These are phyloP conservation scores for Hippopotamyrus pictus DNA, from an alignment of 2,797 vertebrate species.

Conservation along the genomic window DNA sequence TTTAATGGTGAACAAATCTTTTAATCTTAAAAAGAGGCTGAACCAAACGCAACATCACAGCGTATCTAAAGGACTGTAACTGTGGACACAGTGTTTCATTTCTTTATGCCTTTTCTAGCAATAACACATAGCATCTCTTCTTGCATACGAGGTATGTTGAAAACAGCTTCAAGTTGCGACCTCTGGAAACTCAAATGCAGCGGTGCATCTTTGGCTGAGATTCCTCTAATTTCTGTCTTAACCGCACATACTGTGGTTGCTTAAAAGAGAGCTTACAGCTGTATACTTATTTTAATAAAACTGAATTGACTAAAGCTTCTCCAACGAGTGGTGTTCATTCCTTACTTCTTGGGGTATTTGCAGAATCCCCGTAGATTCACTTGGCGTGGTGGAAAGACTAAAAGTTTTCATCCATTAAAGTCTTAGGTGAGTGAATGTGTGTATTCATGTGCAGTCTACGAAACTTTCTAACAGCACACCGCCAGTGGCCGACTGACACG, in stretches of 20 bases:
- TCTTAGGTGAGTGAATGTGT: not conserved
- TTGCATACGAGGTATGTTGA: slow-evolving; percentile 24
- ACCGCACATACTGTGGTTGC: slow-evolving; percentile 58
- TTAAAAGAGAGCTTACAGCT: slow-evolving; percentile 45
- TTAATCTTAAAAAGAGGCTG: not conserved
- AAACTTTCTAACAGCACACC: not conserved
- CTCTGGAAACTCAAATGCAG: slow-evolving; percentile 19
- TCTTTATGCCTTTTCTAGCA: slow-evolving; percentile 45
- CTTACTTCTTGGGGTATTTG: not conserved
- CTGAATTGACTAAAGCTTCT: slow-evolving; percentile 39
- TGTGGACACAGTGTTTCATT: slow-evolving; percentile 25
- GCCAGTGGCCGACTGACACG: too few species aligned
- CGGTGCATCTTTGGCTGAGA: slow-evolving; percentile 20
- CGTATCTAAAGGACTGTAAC: slow-evolving; percentile 11
- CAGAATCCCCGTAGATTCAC: not conserved
- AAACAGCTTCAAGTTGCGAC: not conserved
- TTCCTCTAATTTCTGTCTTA: slow-evolving; percentile 21
- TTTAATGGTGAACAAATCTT: not conserved
- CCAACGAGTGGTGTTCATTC: not conserved
- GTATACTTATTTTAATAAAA: slow-evolving; percentile 55
- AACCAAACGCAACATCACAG: slow-evolving; percentile 10
- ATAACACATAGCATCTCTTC: slow-evolving; percentile 44
- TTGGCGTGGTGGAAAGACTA: not conserved
- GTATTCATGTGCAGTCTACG: not conserved
- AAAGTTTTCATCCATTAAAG: not conserved